Evolutionary conservation across 2,888 invertebrate genomes (phyloP), one percentile per base, ranked within the genome.

Genomic region (Cabera pusaria): DNA sequence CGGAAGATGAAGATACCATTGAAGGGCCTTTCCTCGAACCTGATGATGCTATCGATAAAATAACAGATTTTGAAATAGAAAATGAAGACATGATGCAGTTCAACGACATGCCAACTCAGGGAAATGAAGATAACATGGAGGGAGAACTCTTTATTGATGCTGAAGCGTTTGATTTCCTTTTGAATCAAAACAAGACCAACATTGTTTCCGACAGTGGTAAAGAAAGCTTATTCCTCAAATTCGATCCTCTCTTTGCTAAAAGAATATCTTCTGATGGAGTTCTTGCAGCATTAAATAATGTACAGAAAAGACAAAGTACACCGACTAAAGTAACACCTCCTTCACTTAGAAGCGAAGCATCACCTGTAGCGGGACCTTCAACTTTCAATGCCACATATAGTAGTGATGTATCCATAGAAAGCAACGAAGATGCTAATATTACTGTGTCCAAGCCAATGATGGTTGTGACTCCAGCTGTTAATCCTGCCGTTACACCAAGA

Each of bases 81-180:
- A 66, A 69, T 33, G 50, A 51, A 18, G 74, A 84, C 41, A 68
- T 75, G 65, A 74, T 77, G 59, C 64, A 75, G 28, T 76, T 78
- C 29, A 58, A 72, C 34, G 68, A 80, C 33, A 39, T 73, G 28
- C 69, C 75, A 12, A 14, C 55, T 14, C 67, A 62, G 49, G 56
- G 14, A 20, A 65, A 52, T 21, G 71, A 72, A 12, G 74, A 77
- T 18, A 72, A 74, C 49, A 28, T 48, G 1, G 79, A 78, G 38
- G 79, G 65, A 7, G 87, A 88, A 61, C 48, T 88, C 35, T 88
- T 88, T 43, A 88, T 88, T 32, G 87, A 88, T 42, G 88, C 87
- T 6, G 84, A 85, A 57, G 77, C 86, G 14, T 88, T 77, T 41
- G 85, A 88, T 44, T 87, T 83, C 43, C 64, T 88, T 4, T 52